phyloP scores from a whole-genome alignment of 2,888 invertebrate species.

The Drosophila mimica region DNA sequence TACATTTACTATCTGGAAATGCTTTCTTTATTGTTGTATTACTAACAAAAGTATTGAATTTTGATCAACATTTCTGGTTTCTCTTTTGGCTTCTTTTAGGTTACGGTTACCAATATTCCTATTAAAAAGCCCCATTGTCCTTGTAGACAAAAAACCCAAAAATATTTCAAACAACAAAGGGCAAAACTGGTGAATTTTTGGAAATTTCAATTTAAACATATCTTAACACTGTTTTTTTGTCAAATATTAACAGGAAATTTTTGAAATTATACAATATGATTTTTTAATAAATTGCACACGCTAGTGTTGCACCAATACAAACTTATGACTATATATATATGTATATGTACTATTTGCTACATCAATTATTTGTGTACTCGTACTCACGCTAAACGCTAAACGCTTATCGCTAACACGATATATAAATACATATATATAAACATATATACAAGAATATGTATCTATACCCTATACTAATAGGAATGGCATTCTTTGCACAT shows the following conservation, averaged over 20 bases:
- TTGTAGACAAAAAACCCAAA: constrained; percentile 24
- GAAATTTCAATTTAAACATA: constrained; percentile 9
- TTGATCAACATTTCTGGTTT: constrained; percentile 42
- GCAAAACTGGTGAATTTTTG: constrained; percentile 53
- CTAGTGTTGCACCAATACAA: constrained; percentile 15
- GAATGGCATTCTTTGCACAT: constrained; percentile 53
- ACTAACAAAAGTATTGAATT: constrained; percentile 19
- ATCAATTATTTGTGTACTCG: constrained; percentile 23
- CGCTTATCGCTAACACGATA: constrained; percentile 60
- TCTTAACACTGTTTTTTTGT: constrained; percentile 33
- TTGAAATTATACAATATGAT: constrained; percentile 26
- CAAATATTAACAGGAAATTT: constrained; percentile 21
- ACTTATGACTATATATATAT: constrained; percentile 9
- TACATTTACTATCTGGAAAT: constrained; percentile 18
- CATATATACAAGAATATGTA: constrained; percentile 22
- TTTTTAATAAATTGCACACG: constrained; percentile 43
- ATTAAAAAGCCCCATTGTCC: constrained; percentile 59
- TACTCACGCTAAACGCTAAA: constrained; percentile 34
- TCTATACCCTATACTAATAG: constrained; percentile 50
- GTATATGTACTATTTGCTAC: constrained; percentile 12
- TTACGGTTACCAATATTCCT: constrained; percentile 74
- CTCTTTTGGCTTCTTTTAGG: constrained; percentile 66
- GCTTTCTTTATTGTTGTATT: background rate
- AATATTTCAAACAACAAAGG: constrained; percentile 17
- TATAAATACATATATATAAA: constrained; percentile 15